phyloP scores from a whole-genome alignment of 2,888 invertebrate genomes.

The Lycia hirtaria region DNA sequence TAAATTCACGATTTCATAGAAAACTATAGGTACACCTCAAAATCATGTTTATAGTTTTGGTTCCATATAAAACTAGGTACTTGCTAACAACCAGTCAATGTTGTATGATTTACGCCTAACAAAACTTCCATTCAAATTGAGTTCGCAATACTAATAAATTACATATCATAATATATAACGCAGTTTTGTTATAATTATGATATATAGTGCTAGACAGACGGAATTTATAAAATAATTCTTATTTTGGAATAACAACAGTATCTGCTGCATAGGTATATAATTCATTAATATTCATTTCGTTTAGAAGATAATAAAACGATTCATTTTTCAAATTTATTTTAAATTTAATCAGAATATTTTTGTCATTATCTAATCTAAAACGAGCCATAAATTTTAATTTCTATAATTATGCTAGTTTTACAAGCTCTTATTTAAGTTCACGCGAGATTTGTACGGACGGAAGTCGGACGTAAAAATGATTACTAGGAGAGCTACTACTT shows the following conservation, averaged over 20 bases:
- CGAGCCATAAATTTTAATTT: constrained; percentile 8
- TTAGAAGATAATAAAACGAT: constrained; percentile 26
- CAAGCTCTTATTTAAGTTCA: too few relatives aligned
- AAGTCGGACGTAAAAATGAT: too few relatives aligned
- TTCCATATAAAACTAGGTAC: too few relatives aligned
- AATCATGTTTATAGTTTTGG: too few relatives aligned
- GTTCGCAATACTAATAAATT: constrained; percentile 2
- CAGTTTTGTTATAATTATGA: constrained; percentile 15
- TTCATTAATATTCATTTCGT: constrained; percentile 29
- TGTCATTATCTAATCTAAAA: constrained; percentile 18
- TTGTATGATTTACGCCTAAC: too few relatives aligned
- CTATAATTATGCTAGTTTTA: too few relatives aligned
- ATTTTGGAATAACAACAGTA: constrained; percentile 16
- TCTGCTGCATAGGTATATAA: constrained; percentile 23
- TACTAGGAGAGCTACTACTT: too few relatives aligned
- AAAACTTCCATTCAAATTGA: constrained; percentile 9
- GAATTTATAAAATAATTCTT: not conserved
- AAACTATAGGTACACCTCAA: too few relatives aligned
- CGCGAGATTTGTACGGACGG: too few relatives aligned
- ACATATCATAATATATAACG: not conserved
- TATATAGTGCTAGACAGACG: constrained; percentile 16
- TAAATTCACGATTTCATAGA: too few relatives aligned
- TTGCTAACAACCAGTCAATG: too few relatives aligned
- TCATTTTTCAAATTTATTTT: constrained; percentile 5
- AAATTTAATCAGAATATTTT: constrained; percentile 18